Evolutionary conservation across 2,797 vertebrate genomes (phyloP).

Genomic region (Zonotrichia albicollis): DNA sequence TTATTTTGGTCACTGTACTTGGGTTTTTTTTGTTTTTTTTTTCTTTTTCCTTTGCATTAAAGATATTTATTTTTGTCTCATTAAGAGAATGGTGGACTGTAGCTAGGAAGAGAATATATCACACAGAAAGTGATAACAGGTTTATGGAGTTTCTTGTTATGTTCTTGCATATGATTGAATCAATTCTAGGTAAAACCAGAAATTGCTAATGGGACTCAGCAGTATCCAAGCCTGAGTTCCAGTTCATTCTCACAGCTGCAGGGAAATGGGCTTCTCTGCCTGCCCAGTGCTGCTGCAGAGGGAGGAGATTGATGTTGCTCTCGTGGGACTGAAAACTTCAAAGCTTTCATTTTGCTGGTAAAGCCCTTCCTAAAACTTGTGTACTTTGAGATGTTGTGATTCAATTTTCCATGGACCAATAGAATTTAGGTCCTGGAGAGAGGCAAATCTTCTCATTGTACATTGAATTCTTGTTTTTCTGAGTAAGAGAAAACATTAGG

Average conservation of each 20-base stretch:
- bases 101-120: neutral
- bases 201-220: neutral
- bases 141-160: neutral
- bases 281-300: neutral
- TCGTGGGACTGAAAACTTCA: neutral
- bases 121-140: neutral
- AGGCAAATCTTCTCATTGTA: neutral
- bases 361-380: neutral
- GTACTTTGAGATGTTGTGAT: neutral
- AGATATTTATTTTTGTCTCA: neutral
- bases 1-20: neutral
- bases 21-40: neutral
- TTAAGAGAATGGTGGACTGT: neutral
- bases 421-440: neutral
- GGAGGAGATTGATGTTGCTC: neutral
- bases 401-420: neutral
- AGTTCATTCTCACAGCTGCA: neutral
- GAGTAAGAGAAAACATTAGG: neutral
- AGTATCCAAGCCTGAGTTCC: neutral
- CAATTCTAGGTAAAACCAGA: neutral
- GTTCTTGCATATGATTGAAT: neutral
- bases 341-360: neutral
- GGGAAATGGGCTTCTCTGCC: neutral
- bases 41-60: neutral
- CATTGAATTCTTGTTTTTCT: neutral